Base-by-base conservation (phyloP, 1,140 invertebrate genomes). In the Rhopalosiphum padi region DNA sequence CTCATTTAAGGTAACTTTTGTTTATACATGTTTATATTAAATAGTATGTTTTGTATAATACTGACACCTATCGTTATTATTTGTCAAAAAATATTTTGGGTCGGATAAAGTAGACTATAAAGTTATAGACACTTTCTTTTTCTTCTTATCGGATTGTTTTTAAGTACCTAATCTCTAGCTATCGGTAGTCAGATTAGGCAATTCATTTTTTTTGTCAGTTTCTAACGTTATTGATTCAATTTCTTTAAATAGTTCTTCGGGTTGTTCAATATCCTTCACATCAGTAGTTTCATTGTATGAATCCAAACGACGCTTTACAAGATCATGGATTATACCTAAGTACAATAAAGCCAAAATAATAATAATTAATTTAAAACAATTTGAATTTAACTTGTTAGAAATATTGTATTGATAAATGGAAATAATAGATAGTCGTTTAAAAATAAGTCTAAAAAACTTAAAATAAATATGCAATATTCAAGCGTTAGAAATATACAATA, bases 231-330 rank as follows among this genome's bases (percentile, higher is more conserved):
- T 46, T 2, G 51, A 60, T 90, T 90, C 88, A 21, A 90, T 90
- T 60, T 90, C 88, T 60, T 90, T 55, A 25, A 90, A 90, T 25
- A 90, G 37, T 43, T 90, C 88, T 60, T 90, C 37, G 25, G 88
- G 88, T 43, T 41, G 55, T 60, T 25, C 35, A 60, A 90, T 90
- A 30, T 51, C 41, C 55, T 90, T 53, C 23, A 90, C 88, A 18
- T 55, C 37, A 21, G 88, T 90, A 41, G 30, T 37, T 43, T 90
- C 53, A 6, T 90, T 60, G 22, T 60, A 60, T 23, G 37, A 41
- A 25, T 60, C 35, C 51, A 90, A n/a, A 41, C 88, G 88, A 30
- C 37, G 51, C 2, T 25, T 90, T 30, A 60, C 5, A 0, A 90
- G 11, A 37, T 60, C 88, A 15, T 90, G 3, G 23, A 90, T 90